Conservation (phyloP, 2,113 vertebrate species). For the Alligator mississippiensis region DNA sequence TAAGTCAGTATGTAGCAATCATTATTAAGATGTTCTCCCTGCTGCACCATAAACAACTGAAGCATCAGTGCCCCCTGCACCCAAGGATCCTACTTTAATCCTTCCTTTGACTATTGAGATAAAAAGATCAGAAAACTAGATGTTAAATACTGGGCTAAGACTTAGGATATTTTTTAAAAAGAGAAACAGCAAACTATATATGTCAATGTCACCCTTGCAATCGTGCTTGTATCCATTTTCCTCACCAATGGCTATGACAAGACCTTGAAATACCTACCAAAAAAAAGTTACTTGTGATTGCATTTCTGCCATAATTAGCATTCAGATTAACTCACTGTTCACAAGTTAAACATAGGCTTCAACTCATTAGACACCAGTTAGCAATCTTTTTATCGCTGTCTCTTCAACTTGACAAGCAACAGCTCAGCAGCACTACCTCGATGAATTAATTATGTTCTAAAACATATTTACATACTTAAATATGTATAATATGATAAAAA, state of each 20-base stretch:
- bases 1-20: background rate
- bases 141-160: background rate
- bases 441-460: background rate
- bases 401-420: background rate
- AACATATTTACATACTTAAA: conserved; percentile 18
- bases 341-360: background rate
- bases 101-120: background rate
- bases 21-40: background rate
- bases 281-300: background rate
- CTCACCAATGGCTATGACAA: background rate
- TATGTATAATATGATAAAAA: background rate
- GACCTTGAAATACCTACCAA: background rate
- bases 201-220: background rate
- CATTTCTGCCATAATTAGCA: background rate
- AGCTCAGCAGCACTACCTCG: background rate
- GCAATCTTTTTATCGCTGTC: background rate
- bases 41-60: background rate
- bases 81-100: background rate
- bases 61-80: rapidly evolving
- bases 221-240: background rate
- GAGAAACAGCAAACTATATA: background rate
- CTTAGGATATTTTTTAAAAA: background rate
- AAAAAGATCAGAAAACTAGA: background rate
- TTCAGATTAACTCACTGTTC: conserved; percentile 17
- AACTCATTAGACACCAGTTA: background rate